A percentile compares a stretch with the other conserved stretches of the same genome.
Evolutionary conservation across 1,140 invertebrate genomes (phyloP).

Genomic region (Doryteuthis pealeii): DNA sequence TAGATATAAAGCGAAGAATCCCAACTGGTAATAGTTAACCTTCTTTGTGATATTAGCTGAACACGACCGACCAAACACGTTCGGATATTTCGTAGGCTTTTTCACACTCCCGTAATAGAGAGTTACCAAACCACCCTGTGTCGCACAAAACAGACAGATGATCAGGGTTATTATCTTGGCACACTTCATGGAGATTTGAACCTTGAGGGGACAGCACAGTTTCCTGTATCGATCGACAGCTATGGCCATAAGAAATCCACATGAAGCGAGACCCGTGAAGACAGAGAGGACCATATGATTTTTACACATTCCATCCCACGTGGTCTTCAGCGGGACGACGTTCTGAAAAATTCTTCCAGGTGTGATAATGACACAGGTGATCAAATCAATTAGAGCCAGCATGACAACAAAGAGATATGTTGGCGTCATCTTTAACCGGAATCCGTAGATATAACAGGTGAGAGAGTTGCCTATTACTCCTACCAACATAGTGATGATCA

Average conservation of each 20-base stretch:
- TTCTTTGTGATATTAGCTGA: background rate
- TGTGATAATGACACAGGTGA: background rate
- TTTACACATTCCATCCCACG: background rate
- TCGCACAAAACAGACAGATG: background rate
- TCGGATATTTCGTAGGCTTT: background rate
- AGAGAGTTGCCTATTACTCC: background rate
- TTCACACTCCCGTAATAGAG: background rate
- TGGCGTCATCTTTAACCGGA: background rate
- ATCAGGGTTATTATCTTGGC: background rate
- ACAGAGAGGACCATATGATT: background rate
- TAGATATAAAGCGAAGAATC: slow-evolving; percentile 6
- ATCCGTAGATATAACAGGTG: background rate
- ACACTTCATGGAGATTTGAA: background rate
- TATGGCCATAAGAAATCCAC: background rate
- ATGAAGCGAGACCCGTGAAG: background rate
- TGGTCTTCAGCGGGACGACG: background rate
- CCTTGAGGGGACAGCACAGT: background rate
- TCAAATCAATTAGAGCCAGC: background rate
- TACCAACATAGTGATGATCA: background rate
- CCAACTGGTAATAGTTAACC: background rate
- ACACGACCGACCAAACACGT: background rate
- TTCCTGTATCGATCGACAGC: background rate
- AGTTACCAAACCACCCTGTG: background rate
- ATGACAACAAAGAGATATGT: slow-evolving; percentile 4
- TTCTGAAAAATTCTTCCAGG: background rate